Evolutionary conservation across 2,888 invertebrate species (phyloP).

Genomic region (Physocephala rufipes): DNA sequence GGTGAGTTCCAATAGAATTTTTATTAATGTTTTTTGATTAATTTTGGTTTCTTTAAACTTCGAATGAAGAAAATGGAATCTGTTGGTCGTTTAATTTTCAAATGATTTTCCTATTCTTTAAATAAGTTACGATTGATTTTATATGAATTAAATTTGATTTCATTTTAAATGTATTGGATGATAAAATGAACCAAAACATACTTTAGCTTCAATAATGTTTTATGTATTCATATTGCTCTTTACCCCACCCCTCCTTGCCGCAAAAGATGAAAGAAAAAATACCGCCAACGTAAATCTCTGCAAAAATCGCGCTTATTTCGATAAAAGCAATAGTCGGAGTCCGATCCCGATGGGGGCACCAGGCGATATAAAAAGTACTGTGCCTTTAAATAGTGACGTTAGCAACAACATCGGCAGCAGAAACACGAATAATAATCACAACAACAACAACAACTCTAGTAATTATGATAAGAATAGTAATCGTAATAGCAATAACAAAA

Average conservation of each 20-base stretch:
- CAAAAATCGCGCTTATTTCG: conserved; percentile 42
- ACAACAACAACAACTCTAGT: conserved; percentile 26
- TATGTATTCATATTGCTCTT: not conserved
- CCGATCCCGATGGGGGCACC: too few relatives aligned
- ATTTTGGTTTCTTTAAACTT: conserved; percentile 35
- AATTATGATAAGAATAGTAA: conserved; percentile 32
- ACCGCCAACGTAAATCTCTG: conserved; percentile 39
- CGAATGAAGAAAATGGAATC: too few relatives aligned
- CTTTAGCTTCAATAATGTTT: not conserved
- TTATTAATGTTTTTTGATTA: conserved; percentile 52
- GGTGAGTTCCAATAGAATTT: conserved; percentile 67
- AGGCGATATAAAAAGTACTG: too few relatives aligned
- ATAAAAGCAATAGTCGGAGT: conserved; percentile 41
- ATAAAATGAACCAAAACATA: not conserved
- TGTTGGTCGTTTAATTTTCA: not conserved
- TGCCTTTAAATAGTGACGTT: conserved; percentile 16
- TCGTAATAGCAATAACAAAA: conserved; percentile 43
- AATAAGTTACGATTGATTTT: too few relatives aligned
- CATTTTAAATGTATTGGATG: not conserved
- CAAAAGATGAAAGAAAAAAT: conserved; percentile 43
- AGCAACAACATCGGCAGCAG: conserved; percentile 45
- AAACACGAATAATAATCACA: conserved; percentile 33
- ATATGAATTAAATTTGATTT: conserved; percentile 38
- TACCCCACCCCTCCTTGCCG: not conserved
- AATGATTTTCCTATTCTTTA: not conserved